These are phyloP conservation scores for Drosophila gunungcola DNA, from an alignment of 1,140 invertebrate genomes.

Conservation along the genomic window DNA sequence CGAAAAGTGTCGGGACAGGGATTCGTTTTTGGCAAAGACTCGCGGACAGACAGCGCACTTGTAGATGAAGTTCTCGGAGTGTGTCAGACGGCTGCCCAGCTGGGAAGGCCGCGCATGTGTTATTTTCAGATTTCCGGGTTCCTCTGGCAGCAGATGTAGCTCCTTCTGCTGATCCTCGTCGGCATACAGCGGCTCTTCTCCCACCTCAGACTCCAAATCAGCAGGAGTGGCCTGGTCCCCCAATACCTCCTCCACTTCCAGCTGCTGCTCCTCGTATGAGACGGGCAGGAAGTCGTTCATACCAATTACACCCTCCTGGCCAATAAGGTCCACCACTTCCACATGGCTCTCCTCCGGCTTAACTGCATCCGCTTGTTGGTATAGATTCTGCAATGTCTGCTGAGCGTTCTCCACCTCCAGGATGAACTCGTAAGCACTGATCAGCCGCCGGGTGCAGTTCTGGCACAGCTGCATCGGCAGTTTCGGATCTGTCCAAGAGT, in stretches of 20 bases:
- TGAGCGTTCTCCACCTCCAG: constrained; percentile 55
- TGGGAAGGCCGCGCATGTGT: constrained; percentile 23
- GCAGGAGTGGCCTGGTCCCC: neutral
- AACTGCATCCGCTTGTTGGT: neutral
- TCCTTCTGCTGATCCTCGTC: neutral
- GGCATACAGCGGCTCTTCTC: neutral
- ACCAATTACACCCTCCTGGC: neutral
- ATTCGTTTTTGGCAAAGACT: constrained; percentile 62
- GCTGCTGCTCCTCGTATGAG: neutral
- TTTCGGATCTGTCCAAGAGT: constrained; percentile 33
- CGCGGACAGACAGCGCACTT: constrained; percentile 62
- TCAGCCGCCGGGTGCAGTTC: constrained; percentile 53
- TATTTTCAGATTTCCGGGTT: neutral
- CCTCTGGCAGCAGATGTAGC: neutral
- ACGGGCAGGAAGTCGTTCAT: neutral
- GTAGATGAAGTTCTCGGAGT: constrained; percentile 37
- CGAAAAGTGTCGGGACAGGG: constrained; percentile 48
- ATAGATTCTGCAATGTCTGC: constrained; percentile 42
- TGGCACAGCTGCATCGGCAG: constrained; percentile 63
- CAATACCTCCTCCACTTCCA: neutral
- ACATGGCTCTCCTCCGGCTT: constrained; percentile 4
- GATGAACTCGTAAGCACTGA: constrained; percentile 72
- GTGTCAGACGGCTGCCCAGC: constrained; percentile 39
- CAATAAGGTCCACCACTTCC: constrained; percentile 10
- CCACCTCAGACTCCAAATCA: neutral